Conservation (phyloP, 1,140 invertebrate genomes). For the Tetraneura akinire region DNA sequence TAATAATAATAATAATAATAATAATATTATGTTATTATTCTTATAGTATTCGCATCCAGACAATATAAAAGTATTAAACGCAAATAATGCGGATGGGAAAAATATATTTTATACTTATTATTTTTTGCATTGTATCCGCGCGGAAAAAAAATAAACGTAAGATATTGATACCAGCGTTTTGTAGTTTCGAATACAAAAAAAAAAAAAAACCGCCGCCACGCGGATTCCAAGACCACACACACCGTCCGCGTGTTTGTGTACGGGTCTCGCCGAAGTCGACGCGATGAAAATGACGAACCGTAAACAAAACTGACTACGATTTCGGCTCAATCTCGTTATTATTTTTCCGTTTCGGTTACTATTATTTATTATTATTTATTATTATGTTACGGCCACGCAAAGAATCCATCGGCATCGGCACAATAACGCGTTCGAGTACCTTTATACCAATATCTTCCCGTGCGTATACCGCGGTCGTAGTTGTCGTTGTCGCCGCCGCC, state of each 20-base stretch:
- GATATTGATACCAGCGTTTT: no score
- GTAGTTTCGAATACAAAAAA: no score
- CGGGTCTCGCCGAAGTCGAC: neutral
- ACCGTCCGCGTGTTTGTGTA: neutral
- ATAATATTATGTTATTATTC: neutral
- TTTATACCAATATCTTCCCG: no score
- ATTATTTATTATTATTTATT: slow-evolving; percentile 22
- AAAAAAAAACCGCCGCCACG: no score
- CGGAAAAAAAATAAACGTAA: neutral
- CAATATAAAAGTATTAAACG: neutral
- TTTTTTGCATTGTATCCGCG: no score
- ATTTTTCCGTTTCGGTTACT: slow-evolving; percentile 10
- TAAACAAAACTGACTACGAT: neutral
- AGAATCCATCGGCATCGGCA: neutral
- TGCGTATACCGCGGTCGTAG: neutral
- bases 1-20: no score
- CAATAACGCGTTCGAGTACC: no score
- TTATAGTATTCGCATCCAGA: neutral
- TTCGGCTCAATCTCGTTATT: neutral
- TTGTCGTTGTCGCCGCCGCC: neutral
- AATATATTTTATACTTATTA: no score
- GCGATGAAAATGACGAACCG: slow-evolving; percentile 9
- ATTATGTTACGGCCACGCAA: neutral
- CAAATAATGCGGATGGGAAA: neutral
- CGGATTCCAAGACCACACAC: neutral